A percentile compares a stretch with the other conserved stretches of the same genome.
phyloP scores from a whole-genome alignment of 2,113 vertebrate species.

The Lasiurus cinereus region DNA sequence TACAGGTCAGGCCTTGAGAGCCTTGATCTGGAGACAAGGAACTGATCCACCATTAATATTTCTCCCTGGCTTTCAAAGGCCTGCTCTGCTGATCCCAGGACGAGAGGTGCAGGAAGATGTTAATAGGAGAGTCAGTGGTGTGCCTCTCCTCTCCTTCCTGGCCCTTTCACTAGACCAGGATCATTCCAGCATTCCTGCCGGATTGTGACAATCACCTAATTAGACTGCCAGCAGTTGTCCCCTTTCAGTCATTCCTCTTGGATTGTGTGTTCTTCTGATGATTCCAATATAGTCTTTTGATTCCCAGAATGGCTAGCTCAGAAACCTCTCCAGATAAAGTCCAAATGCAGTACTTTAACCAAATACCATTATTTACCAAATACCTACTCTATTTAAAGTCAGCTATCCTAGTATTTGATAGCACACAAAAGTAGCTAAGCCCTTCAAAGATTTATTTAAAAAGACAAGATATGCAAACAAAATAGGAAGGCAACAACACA shows the following conservation, averaged over 20 bases:
- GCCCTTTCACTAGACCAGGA: background rate
- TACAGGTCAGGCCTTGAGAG: background rate
- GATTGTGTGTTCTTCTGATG: background rate
- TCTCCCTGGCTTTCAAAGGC: background rate
- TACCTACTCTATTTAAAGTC: conserved; percentile 16
- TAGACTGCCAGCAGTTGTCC: background rate
- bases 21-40: background rate
- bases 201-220: background rate
- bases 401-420: background rate
- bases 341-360: background rate
- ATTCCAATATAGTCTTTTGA: background rate
- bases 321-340: background rate
- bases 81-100: background rate
- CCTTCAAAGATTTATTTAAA: conserved; percentile 1
- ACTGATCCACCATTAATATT: no score
- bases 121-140: background rate
- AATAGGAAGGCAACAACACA: background rate
- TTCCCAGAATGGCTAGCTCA: background rate
- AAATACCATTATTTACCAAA: conserved; percentile 15
- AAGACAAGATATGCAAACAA: background rate
- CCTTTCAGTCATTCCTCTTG: background rate
- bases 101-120: no score
- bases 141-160: background rate
- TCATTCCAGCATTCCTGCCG: background rate
- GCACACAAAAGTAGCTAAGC: background rate